A percentile compares a stretch with the other conserved stretches of the same genome.
Conservation (phyloP, 2,797 vertebrate genomes). For the Natrix natrix region DNA sequence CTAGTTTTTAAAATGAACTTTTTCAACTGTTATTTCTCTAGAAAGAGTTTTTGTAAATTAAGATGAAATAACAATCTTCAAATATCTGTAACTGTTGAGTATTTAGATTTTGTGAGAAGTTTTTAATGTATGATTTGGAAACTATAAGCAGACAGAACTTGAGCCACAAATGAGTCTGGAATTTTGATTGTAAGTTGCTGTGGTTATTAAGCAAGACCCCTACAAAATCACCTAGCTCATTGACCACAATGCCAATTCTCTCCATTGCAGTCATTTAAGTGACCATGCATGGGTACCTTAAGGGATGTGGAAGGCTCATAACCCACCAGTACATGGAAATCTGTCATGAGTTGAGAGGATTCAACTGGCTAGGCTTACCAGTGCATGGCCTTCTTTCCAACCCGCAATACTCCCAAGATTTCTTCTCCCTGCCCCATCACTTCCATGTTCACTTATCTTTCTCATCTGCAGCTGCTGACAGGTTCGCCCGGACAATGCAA, state of each 20-base stretch:
- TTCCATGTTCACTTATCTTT: not conserved
- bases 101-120: not conserved
- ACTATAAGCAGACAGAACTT: not conserved
- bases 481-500: no score
- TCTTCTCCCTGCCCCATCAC: not conserved
- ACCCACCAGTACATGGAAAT: not conserved
- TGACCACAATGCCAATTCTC: not conserved
- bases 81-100: not conserved
- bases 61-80: not conserved
- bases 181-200: not conserved
- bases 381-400: not conserved
- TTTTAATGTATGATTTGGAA: not conserved
- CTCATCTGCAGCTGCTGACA: not conserved
- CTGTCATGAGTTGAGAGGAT: not conserved
- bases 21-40: not conserved
- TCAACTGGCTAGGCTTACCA: not conserved
- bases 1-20: not conserved
- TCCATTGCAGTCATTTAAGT: not conserved
- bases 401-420: not conserved
- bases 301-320: not conserved
- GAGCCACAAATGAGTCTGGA: not conserved
- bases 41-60: not conserved
- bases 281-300: not conserved
- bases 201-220: not conserved
- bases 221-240: not conserved